A percentile compares a stretch with the other conserved stretches of the same genome.
These are phyloP conservation scores for Sarotherodon lohbergeri DNA, from an alignment of 2,113 vertebrate genomes.

Conservation along the genomic window DNA sequence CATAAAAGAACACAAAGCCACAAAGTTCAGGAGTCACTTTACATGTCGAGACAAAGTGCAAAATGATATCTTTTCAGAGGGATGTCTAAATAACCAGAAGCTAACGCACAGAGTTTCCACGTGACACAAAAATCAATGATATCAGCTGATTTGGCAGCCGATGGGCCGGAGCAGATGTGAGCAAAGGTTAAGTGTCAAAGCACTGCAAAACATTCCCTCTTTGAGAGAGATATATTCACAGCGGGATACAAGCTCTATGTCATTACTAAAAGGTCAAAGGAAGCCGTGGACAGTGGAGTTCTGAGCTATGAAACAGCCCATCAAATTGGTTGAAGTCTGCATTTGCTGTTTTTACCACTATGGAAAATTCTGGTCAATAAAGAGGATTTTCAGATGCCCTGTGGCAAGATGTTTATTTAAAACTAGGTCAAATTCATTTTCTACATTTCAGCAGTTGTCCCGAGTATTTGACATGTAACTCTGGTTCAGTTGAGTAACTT, in stretches of 20 bases:
- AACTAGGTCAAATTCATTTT: background rate
- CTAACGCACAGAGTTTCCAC: background rate
- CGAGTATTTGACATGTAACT: background rate
- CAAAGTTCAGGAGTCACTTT: background rate
- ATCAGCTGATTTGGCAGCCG: conserved; percentile 30
- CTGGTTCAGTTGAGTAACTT: background rate
- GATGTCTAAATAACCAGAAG: background rate
- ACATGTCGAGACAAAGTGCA: background rate
- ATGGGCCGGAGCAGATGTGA: conserved; percentile 24
- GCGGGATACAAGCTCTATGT: background rate
- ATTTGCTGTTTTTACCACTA: background rate
- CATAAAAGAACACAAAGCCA: background rate
- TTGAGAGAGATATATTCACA: conserved; percentile 19
- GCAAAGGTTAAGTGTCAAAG: conserved; percentile 58
- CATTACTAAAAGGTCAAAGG: conserved; percentile 51
- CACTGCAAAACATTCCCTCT: conserved; percentile 11
- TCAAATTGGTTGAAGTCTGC: background rate
- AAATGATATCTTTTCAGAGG: background rate
- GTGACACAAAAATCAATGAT: conserved; percentile 36
- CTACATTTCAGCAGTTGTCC: background rate
- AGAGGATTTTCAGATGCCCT: background rate
- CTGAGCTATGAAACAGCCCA: background rate
- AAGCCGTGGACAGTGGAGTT: background rate
- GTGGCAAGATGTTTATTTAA: background rate
- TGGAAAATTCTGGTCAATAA: background rate